Percentiles rank a stretch among this genome's conserved stretches.
These are phyloP conservation scores for Cynoglossus semilaevis DNA, from an alignment of 2,113 vertebrate species.

Conservation along the genomic window DNA sequence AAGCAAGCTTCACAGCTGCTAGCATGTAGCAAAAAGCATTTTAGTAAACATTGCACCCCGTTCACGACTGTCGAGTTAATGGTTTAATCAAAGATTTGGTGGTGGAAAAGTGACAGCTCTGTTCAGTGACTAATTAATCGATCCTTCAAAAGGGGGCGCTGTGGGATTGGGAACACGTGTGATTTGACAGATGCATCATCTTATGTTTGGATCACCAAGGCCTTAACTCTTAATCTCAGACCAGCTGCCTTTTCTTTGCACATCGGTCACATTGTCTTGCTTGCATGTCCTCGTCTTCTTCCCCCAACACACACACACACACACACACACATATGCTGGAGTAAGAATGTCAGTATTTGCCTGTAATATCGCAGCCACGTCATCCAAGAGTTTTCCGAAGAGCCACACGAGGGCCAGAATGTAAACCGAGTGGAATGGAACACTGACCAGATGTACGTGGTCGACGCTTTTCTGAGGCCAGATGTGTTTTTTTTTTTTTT, in stretches of 20 bases:
- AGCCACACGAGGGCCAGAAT: slow-evolving; percentile 84
- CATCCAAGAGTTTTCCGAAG: slow-evolving; percentile 8
- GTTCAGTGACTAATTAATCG: no score
- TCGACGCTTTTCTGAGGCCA: slow-evolving; percentile 84
- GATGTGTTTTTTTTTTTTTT: slow-evolving; percentile 75
- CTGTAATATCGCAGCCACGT: slow-evolving; percentile 24
- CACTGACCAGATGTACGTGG: slow-evolving; percentile 77
- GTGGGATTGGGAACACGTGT: slow-evolving; percentile 65
- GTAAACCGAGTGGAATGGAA: slow-evolving; percentile 80
- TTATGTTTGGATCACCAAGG: slow-evolving; percentile 79
- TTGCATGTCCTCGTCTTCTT: not conserved
- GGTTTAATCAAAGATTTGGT: no score
- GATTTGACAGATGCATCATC: slow-evolving; percentile 45
- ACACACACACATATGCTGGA: not conserved
- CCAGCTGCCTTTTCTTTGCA: slow-evolving; percentile 61
- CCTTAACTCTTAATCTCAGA: slow-evolving; percentile 76
- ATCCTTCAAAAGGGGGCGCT: slow-evolving; percentile 15
- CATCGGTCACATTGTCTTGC: slow-evolving; percentile 25
- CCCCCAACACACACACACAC: slow-evolving; percentile 3
- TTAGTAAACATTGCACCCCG: no score
- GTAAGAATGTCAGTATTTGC: slow-evolving; percentile 36
- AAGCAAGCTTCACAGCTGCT: no score
- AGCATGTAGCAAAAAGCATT: no score
- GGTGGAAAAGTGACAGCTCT: no score
- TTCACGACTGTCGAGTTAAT: no score